Base-by-base conservation (phyloP, 2,113 vertebrate genomes). In the Larimichthys crocea region DNA sequence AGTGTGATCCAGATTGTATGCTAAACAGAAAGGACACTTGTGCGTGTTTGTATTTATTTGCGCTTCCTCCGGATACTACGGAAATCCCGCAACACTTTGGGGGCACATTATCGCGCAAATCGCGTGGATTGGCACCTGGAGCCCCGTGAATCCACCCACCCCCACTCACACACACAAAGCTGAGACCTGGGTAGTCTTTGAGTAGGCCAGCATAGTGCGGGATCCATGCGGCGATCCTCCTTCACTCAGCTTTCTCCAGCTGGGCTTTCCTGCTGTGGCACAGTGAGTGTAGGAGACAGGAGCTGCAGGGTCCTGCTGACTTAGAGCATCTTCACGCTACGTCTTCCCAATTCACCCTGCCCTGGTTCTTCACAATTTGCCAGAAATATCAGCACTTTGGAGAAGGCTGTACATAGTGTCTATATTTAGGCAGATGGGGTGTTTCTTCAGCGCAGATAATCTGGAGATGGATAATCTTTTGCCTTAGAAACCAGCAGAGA, bases 1-100 rank as follows among this genome's bases (percentile, higher is more conserved):
- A 40, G 59, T 73, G 26, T 19, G 70, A 74, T 59, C 44, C 76
- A 80, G 70, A 66, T 76, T 78, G 71, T 74, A 48, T 78, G 78
- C 61, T 72, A 75, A 63, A 79, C 24, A 88, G 72, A 72, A 77
- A 63, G 64, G 72, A 84, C 67, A 78, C 64, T 69, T 81, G 72
- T 73, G 72, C 68, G 50, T 88, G 69, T 84, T 76, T 79, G 70
- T 79, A 55, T 87, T 73, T 65, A 66, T 81, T 70, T 79, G 63
- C 49, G 14, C 68, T 76, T 80, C 42, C 35, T 57, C 40, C 4
- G 2, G 26, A 64, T 24, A 57, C 59, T 26, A 55, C 53, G 24
- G 62, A 62, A 79, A 86, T 77, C 62, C 68, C 70, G 61, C 62
- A 68, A 79, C 77, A 80, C 67, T 74, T 77, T 81, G 67, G 35